Evolutionary conservation across 2,797 vertebrate species (phyloP).

Genomic region (Ctenopoma kingsleyae): DNA sequence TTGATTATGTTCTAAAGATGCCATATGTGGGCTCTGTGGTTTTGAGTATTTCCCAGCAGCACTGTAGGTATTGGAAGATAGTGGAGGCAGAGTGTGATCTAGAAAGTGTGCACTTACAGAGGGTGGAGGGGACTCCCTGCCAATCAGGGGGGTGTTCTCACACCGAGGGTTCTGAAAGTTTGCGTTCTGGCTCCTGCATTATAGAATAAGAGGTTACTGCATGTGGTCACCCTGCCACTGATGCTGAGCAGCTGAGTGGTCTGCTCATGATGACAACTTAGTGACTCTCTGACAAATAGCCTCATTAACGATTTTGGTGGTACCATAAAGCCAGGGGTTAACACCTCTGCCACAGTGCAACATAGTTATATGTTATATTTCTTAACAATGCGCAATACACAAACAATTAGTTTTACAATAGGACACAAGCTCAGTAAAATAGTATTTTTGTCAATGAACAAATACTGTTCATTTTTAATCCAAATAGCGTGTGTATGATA

Average conservation of each 20-base stretch:
- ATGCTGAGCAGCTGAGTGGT: conserved; percentile 40
- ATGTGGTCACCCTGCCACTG: conserved; percentile 61
- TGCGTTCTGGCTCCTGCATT: conserved; percentile 97
- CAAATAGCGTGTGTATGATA: neutral
- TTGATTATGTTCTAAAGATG: neutral
- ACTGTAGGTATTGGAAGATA: conserved; percentile 78
- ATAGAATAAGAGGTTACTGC: conserved; percentile 85
- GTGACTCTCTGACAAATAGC: conserved; percentile 32
- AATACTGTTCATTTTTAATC: no score
- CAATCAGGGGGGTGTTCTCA: conserved; percentile 99
- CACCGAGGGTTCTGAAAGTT: conserved; percentile 99
- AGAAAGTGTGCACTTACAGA: conserved; percentile 95
- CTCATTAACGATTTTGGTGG: conserved; percentile 22
- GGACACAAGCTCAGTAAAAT: conserved; percentile 19
- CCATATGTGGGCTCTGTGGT: conserved; percentile 18
- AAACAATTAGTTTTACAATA: conserved; percentile 29
- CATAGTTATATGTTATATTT: conserved; percentile 29
- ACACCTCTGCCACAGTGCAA: conserved; percentile 36
- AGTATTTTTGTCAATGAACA: neutral
- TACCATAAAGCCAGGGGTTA: conserved; percentile 9
- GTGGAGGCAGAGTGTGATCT: conserved; percentile 78
- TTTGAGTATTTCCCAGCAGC: conserved; percentile 44
- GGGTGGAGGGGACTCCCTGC: conserved; percentile 98
- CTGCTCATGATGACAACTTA: conserved; percentile 29
- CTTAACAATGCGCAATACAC: conserved; percentile 24